A percentile compares a stretch with the other conserved stretches of the same genome.
Evolutionary conservation across 2,113 vertebrate genomes (phyloP).

Genomic region (Puntigrus tetrazona): DNA sequence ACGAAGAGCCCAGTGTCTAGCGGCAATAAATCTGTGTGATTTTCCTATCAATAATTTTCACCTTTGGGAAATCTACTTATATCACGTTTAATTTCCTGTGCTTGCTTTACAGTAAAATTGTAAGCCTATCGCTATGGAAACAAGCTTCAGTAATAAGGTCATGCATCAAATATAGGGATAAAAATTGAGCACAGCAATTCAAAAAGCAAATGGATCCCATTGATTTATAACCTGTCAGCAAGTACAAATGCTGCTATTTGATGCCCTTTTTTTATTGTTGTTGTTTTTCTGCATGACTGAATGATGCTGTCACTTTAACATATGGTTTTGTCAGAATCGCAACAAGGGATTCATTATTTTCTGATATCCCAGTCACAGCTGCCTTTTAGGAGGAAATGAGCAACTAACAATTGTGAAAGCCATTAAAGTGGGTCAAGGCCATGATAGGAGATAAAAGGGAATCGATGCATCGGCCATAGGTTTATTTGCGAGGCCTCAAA

Average conservation of each 20-base stretch:
- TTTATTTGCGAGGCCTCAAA: constrained; percentile 61
- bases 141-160: constrained; percentile 43
- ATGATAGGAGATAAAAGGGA: constrained; percentile 75
- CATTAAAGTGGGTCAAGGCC: constrained; percentile 60
- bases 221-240: constrained; percentile 41
- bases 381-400: constrained; percentile 10
- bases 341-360: constrained; percentile 35
- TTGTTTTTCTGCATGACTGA: constrained; percentile 9
- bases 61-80: constrained; percentile 30
- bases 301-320: constrained; percentile 15
- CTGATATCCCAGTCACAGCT: constrained; percentile 6
- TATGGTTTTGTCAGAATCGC: constrained; percentile 8
- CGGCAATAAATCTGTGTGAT: constrained; percentile 14
- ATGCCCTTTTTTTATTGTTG: not conserved
- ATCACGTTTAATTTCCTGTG: constrained; percentile 52
- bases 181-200: constrained; percentile 33
- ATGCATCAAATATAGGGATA: constrained; percentile 47
- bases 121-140: constrained; percentile 58
- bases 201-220: constrained; percentile 37
- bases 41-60: constrained; percentile 47
- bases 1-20: not conserved
- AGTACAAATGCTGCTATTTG: constrained; percentile 12
- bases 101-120: constrained; percentile 50
- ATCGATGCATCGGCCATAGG: constrained; percentile 66
- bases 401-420: constrained; percentile 24